Conservation (phyloP, 2,888 invertebrate genomes). For the Apodemia mormo region DNA sequence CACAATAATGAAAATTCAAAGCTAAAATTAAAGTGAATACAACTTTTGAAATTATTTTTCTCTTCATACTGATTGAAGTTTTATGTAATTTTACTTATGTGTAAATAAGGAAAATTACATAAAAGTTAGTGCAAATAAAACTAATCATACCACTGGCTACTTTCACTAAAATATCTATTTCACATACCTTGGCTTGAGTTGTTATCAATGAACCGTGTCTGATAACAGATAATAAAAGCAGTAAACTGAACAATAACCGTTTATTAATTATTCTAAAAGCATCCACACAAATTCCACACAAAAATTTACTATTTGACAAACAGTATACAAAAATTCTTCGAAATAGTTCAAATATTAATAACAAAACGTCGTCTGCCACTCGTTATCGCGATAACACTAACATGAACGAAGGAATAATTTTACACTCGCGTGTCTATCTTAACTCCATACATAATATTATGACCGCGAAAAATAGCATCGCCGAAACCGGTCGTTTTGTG, state of each 20-base stretch:
- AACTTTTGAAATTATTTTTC: too few relatives aligned
- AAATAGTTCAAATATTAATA: background rate
- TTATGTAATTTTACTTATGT: too few relatives aligned
- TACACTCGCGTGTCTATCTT: slow-evolving; percentile 56
- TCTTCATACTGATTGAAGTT: too few relatives aligned
- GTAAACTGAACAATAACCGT: background rate
- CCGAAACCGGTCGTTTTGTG: slow-evolving; percentile 60
- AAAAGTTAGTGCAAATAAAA: too few relatives aligned
- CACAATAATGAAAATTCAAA: too few relatives aligned
- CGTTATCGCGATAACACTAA: slow-evolving; percentile 68
- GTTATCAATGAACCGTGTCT: slow-evolving; percentile 45
- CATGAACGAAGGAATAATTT: slow-evolving; percentile 48
- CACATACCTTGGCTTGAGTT: slow-evolving; percentile 33
- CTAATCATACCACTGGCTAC: slow-evolving; percentile 38
- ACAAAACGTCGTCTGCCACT: slow-evolving; percentile 55
- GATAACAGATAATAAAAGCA: slow-evolving; percentile 26
- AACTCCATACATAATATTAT: slow-evolving; percentile 54
- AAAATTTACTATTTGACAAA: background rate
- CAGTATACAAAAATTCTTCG: background rate
- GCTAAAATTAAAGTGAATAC: too few relatives aligned
- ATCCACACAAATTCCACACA: background rate
- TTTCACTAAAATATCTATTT: slow-evolving; percentile 44
- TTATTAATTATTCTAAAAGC: too few relatives aligned
- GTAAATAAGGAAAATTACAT: too few relatives aligned
- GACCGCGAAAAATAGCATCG: slow-evolving; percentile 56